A percentile compares a stretch with the other conserved stretches of the same genome.
Conservation (phyloP, 2,113 vertebrate species). For the Oxyura jamaicensis region DNA sequence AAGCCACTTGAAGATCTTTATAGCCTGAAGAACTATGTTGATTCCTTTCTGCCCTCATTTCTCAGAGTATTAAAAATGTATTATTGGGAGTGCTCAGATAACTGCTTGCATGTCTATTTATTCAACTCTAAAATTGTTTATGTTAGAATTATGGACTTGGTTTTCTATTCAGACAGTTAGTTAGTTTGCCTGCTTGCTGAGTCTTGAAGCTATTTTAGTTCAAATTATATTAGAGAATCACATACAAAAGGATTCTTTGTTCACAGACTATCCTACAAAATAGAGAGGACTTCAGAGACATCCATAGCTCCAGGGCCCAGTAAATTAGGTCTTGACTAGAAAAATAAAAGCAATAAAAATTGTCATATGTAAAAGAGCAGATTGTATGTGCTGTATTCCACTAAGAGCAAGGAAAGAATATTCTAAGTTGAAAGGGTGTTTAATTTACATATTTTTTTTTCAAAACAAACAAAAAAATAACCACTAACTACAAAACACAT, state of each 20-base stretch:
- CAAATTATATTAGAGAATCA: constrained; percentile 12
- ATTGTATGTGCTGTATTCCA: background rate
- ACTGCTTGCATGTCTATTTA: constrained; percentile 33
- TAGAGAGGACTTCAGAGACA: constrained; percentile 4
- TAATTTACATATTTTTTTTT: background rate
- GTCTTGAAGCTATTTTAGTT: constrained; percentile 48
- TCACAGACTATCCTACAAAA: constrained; percentile 8
- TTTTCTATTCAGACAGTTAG: constrained; percentile 33
- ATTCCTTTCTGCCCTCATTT: constrained; percentile 22
- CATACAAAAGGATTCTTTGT: constrained; percentile 43
- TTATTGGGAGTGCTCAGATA: constrained; percentile 37
- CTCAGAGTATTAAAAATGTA: constrained; percentile 55
- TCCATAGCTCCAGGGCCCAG: constrained; percentile 1
- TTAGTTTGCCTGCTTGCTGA: background rate
- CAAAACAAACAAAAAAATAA: background rate
- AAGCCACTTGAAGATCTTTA: constrained; percentile 42
- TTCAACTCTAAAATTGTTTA: constrained; percentile 46
- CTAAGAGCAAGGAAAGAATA: background rate
- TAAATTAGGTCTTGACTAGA: constrained; percentile 46
- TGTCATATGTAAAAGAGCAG: background rate
- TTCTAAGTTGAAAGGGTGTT: background rate
- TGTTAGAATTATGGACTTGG: constrained; percentile 39
- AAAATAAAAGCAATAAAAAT: constrained; percentile 40
- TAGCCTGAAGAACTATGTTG: constrained; percentile 34
- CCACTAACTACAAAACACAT: background rate